Evolutionary conservation across 2,113 vertebrate species (phyloP).

Genomic region (Triplophysa dalaica): DNA sequence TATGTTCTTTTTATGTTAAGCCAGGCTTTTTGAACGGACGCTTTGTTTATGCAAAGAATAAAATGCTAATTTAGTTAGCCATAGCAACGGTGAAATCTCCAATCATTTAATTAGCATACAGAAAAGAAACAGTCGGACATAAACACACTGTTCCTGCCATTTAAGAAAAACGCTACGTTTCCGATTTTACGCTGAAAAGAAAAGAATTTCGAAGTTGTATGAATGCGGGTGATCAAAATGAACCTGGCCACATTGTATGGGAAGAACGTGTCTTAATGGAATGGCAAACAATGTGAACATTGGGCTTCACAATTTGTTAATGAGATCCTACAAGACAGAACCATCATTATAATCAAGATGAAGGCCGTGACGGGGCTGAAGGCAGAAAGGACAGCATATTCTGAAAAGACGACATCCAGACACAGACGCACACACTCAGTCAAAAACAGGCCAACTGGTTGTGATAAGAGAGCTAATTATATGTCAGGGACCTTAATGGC

Average conservation of each 20-base stretch:
- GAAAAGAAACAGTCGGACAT: not conserved
- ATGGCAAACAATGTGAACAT: conserved; percentile 30
- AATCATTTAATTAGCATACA: conserved; percentile 7
- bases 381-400: not conserved
- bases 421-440: not conserved
- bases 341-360: conserved; percentile 43
- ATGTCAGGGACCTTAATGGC: conserved; percentile 38
- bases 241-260: not conserved
- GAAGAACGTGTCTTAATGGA: conserved; percentile 11
- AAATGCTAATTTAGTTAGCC: conserved; percentile 16
- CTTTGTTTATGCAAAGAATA: not conserved
- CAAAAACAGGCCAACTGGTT: conserved; percentile 27
- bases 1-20: not conserved
- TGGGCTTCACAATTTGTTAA: conserved; percentile 37
- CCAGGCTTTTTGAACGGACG: not conserved
- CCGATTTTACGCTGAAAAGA: not conserved
- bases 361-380: conserved; percentile 28
- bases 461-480: conserved; percentile 42
- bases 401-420: conserved; percentile 2
- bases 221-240: not conserved
- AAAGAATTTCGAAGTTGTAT: not conserved
- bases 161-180: not conserved
- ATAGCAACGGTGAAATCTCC: conserved; percentile 22
- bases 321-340: conserved; percentile 36
- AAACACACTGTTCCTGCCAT: not conserved